Evolutionary conservation across 2,888 invertebrate species (phyloP).

Genomic region (Polyommatus iphigenia): DNA sequence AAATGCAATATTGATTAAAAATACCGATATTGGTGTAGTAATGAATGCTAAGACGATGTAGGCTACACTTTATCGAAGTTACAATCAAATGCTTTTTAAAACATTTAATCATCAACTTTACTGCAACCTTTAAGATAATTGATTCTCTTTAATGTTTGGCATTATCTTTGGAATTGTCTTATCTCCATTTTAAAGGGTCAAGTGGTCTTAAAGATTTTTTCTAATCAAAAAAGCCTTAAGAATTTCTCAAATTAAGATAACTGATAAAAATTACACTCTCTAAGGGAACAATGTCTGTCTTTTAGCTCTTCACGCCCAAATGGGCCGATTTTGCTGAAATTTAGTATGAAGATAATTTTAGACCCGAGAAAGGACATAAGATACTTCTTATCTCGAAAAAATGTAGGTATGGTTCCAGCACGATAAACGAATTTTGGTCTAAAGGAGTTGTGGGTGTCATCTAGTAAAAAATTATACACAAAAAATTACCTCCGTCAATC

Average conservation of each 20-base stretch:
- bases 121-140: slow-evolving; percentile 9
- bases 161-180: slow-evolving; percentile 1
- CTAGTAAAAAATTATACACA: background rate
- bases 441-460: no score
- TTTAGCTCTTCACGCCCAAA: no score
- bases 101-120: slow-evolving; percentile 1
- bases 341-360: no score
- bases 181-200: background rate
- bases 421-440: no score
- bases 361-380: no score
- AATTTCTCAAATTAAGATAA: background rate
- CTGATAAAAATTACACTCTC: background rate
- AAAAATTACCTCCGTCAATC: slow-evolving; percentile 13
- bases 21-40: no score
- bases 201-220: background rate
- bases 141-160: background rate
- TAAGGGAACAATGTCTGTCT: background rate
- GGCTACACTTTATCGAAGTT: background rate
- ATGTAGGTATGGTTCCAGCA: no score
- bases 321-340: no score
- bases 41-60: background rate
- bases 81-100: slow-evolving; percentile 1
- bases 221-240: background rate
- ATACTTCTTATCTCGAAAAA: no score
- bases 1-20: no score